These are phyloP conservation scores for Paramisgurnus dabryanus DNA, from an alignment of 2,113 vertebrate genomes.

Conservation along the genomic window DNA sequence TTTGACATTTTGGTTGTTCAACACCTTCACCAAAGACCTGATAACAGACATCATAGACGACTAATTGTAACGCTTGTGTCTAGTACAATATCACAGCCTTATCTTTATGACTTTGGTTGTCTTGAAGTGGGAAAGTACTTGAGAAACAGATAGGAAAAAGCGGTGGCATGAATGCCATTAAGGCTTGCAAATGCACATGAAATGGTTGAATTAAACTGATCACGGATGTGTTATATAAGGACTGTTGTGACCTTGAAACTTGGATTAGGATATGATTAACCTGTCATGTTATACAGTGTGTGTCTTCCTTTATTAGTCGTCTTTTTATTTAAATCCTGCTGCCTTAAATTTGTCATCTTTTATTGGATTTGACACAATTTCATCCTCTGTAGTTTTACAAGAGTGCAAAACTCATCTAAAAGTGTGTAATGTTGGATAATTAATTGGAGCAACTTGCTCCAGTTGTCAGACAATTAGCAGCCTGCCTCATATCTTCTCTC, in stretches of 20 bases:
- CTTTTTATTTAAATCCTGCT: neutral
- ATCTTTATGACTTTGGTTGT: conserved; percentile 16
- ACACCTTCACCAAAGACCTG: conserved; percentile 6
- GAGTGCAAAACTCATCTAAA: conserved; percentile 62
- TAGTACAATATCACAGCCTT: neutral
- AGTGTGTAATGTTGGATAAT: conserved; percentile 63
- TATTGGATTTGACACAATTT: neutral
- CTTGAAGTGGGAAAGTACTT: conserved; percentile 15
- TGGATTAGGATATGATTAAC: too few relatives aligned
- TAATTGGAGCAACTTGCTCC: conserved; percentile 70
- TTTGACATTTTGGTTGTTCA: conserved; percentile 40
- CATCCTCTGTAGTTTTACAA: conserved; percentile 36
- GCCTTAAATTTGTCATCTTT: too few relatives aligned
- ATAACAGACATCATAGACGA: conserved; percentile 40
- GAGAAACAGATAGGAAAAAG: neutral
- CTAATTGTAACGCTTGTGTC: conserved; percentile 25
- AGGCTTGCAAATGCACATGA: neutral
- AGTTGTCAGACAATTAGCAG: conserved; percentile 60
- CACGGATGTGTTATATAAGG: neutral
- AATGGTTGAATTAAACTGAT: conserved; percentile 1
- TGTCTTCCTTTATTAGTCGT: too few relatives aligned
- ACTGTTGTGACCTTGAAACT: neutral
- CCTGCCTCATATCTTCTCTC: conserved; percentile 59
- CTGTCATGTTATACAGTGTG: too few relatives aligned
- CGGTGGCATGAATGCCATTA: neutral